Evolutionary conservation across 2,113 vertebrate species (phyloP).

Genomic region (Desmodus rotundus): DNA sequence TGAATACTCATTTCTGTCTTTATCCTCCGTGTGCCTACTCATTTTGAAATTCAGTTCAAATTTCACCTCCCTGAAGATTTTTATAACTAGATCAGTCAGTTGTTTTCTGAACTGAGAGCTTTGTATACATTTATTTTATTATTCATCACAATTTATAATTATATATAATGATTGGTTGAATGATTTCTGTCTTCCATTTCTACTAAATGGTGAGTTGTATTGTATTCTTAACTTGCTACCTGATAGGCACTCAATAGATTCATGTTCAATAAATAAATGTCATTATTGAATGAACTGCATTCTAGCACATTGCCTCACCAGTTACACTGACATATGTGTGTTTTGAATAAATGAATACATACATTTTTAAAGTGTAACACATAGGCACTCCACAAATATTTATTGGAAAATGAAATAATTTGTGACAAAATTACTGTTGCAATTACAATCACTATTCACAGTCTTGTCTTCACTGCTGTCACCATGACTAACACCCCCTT

Average conservation of each 20-base stretch:
- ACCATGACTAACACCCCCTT: background rate
- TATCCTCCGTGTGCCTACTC: background rate
- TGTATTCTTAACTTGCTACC: background rate
- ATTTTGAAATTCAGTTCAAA: background rate
- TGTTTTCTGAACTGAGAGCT: background rate
- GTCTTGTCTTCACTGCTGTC: background rate
- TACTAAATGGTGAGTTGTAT: background rate
- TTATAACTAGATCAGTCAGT: background rate
- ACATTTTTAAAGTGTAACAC: background rate
- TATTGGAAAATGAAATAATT: background rate
- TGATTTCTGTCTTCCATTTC: background rate
- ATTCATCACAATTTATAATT: background rate
- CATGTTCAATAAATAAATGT: background rate
- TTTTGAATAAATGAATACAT: background rate
- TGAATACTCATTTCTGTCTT: background rate
- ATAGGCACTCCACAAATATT: background rate
- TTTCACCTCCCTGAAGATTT: background rate
- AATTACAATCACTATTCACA: background rate
- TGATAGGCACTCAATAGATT: background rate
- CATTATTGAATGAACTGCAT: background rate
- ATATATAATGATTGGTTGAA: background rate
- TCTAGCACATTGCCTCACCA: background rate
- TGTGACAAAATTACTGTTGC: background rate
- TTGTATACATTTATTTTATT: conserved; percentile 7
- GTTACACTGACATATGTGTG: background rate